Base-by-base conservation (phyloP, 2,888 invertebrate species). In the Agrypnus murinus region DNA sequence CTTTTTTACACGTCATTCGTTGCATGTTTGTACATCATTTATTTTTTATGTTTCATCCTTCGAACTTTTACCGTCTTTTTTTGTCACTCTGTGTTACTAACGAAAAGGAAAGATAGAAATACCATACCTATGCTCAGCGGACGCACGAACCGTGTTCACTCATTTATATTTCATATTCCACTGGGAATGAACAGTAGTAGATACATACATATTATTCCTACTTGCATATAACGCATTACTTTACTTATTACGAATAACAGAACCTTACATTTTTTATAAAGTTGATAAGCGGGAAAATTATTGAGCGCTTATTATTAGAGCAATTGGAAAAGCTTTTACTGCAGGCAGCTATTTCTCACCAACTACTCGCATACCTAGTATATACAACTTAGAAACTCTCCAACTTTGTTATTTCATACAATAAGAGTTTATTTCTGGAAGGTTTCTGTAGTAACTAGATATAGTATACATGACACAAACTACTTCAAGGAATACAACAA, bases 1-100 rank as follows among this genome's bases (percentile, higher is more conserved):
- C 75, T 75, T 75, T 72, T 72, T 72, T 72, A 72, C 72, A 72
- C 72, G 72, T 72, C 72, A 69, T 72, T 72, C 72, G 72, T 72
- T 72, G 72, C 72, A 72, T 72, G 72, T 69, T 69, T 68, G 72
- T 69, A 60, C 69, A 69, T 72, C 68, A 65, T 72, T 65, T 69
- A 72, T 72, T 72, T 69, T 72, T 69, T 72, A 71, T 68, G 57
- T 66, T 70, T 70, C 48, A 57, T 38, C 53, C 36, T 34, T 17
- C 38, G 8, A 15, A 38, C 43, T 34, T 60, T 53, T 53, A 9
- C 12, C 38, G 46, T 19, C 63, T 62, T 43, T 71, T 63, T 58
- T 57, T 59, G 40, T 32, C 58, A 19, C n/a, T 19, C 8, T 8
- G 9, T 19, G 25, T 45, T 32, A 14, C 17, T 17, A 32, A 46